Evolutionary conservation across 2,888 invertebrate species (phyloP), one percentile per base, ranked within the genome.

Genomic region (Leucophenga montana): DNA sequence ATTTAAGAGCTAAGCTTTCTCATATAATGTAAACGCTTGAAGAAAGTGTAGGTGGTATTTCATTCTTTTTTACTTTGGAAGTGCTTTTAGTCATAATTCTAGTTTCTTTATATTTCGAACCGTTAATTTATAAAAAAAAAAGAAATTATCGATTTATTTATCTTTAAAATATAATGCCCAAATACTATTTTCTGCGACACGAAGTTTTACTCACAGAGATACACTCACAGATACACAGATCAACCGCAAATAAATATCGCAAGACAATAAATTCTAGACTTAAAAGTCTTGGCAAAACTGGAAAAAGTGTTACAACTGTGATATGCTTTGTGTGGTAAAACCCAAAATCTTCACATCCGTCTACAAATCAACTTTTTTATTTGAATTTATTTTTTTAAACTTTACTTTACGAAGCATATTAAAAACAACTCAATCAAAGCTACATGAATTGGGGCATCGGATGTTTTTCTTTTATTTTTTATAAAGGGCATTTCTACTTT

Each of bases 221-320:
- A n/a, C 16, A 14, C 67, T 48, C 69, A 72, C 67, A 79, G 54
- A 67, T 1, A 50, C 2, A 2, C 16, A 50, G 2, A 18, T 61
- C 64, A 68, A 65, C 70, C 70, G 61, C 67, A 73, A 68, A 72
- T 11, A 50, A 13, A 50, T 50, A 50, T 50, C 16, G 59, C 59
- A 59, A 71, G 71, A 56, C 70, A 70, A 73, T 74, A 75, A 78
- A 78, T 80, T 78, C 78, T 80, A 78, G 78, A 75, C 73, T 77
- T 75, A 5, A 18, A 50, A 50, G n/a, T 18, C 6, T 16, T 50
- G 6, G 6, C 6, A 50, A 18, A 50, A 50, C 1, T 50, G 18
- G 13, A 16, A n/a, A 50, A 50, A 50, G 16, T 50, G 39, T 50
- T 50, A 50, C 50, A 50, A 13, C 50, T 39, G 39, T 39, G 39